Conservation (phyloP, 2,113 vertebrate genomes). For the Cochlearius cochlearius region DNA sequence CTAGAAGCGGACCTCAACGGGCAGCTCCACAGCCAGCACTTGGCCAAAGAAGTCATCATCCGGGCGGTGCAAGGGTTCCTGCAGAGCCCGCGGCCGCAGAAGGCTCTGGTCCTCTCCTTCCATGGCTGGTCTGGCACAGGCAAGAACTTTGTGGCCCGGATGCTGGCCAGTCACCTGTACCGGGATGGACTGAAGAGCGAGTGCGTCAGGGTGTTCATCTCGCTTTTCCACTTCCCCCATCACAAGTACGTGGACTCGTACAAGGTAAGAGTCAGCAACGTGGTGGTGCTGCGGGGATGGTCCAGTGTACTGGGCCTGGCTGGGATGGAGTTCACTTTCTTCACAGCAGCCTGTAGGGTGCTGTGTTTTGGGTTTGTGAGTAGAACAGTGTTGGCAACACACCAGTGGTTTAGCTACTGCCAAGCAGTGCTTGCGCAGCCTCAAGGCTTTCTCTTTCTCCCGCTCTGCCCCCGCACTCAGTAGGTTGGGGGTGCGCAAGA, state of each 20-base stretch:
- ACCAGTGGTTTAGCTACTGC: rapidly evolving
- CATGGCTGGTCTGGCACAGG: slow-evolving; percentile 96
- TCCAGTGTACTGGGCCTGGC: background rate
- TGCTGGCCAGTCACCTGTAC: slow-evolving; percentile 89
- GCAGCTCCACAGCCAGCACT: slow-evolving; percentile 90
- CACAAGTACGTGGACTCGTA: slow-evolving; percentile 82
- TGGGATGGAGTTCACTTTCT: background rate
- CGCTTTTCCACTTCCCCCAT: slow-evolving; percentile 91
- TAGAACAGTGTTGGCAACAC: background rate
- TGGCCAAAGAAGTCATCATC: slow-evolving; percentile 81
- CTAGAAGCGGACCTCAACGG: slow-evolving; percentile 78
- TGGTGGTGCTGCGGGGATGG: rapidly evolving
- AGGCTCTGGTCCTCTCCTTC: slow-evolving; percentile 89
- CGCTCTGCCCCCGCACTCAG: background rate
- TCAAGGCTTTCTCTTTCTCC: background rate
- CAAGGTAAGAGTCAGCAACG: slow-evolving; percentile 74
- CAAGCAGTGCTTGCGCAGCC: background rate
- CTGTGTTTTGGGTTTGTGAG: background rate
- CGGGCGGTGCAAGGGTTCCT: slow-evolving; percentile 80
- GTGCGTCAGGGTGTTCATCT: slow-evolving; percentile 87
- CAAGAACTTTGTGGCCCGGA: slow-evolving; percentile 91
- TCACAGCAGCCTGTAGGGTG: rapidly evolving
- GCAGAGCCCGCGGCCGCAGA: slow-evolving; percentile 74
- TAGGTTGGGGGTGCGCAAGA: background rate
- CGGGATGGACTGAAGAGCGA: slow-evolving; percentile 85